phyloP scores from a whole-genome alignment of 2,797 vertebrate species.

The Luscinia megarhynchos region DNA sequence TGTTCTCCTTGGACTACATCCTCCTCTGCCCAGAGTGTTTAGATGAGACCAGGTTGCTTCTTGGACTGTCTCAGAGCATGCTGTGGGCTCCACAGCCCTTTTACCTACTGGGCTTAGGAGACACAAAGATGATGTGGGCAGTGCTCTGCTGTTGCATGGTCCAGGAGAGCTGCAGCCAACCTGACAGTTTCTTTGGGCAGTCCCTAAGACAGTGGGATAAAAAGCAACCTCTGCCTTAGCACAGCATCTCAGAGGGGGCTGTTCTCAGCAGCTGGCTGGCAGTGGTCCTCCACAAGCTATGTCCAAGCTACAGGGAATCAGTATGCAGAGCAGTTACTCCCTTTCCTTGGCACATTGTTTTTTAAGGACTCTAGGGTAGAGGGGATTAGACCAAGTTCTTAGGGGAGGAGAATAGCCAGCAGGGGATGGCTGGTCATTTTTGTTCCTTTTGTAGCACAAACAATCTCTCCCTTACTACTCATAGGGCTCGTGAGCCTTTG shows the following conservation, averaged over 20 bases:
- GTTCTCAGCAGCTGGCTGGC: slow-evolving; percentile 21
- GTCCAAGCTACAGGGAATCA: slow-evolving; percentile 20
- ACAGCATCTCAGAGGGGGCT: neutral
- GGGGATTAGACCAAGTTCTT: slow-evolving; percentile 60
- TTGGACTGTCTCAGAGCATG: neutral
- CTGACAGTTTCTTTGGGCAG: neutral
- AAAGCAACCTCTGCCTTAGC: neutral
- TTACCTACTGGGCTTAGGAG: neutral
- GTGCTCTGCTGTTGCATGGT: neutral
- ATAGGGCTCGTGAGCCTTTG: slow-evolving; percentile 44
- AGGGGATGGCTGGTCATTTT: slow-evolving; percentile 66
- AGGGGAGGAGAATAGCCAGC: slow-evolving; percentile 58
- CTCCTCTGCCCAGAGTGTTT: neutral
- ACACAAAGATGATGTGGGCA: neutral
- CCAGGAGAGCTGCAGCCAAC: neutral
- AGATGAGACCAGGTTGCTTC: neutral
- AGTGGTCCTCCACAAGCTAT: slow-evolving; percentile 7
- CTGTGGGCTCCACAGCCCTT: neutral
- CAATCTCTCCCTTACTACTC: slow-evolving; percentile 50
- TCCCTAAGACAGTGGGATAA: neutral
- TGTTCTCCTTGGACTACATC: neutral
- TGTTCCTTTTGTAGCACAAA: slow-evolving; percentile 63
- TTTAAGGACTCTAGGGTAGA: slow-evolving; percentile 41
- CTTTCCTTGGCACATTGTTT: slow-evolving; percentile 53
- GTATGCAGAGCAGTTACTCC: slow-evolving; percentile 43